phyloP scores from a whole-genome alignment of 2,888 invertebrate species.

The Thereva nobilitata region DNA sequence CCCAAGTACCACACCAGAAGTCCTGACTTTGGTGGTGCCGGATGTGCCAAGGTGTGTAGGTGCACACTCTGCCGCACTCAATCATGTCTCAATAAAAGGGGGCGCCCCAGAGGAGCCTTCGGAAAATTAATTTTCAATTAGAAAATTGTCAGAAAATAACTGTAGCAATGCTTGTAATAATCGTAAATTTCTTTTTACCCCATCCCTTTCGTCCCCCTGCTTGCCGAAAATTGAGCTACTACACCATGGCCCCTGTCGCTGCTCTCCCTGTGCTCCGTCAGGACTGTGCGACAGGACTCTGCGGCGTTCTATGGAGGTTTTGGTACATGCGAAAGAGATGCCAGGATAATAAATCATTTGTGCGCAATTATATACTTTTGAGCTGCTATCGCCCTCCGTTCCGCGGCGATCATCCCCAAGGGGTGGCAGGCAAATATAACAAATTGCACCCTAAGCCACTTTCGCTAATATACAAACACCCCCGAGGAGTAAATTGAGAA shows the following conservation, averaged over 20 bases:
- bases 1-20: constrained; percentile 3
- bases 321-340: constrained; percentile 23
- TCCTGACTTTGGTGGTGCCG: neutral
- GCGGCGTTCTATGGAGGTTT: constrained; percentile 9
- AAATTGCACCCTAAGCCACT: constrained; percentile 31
- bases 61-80: neutral
- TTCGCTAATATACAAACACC: constrained; percentile 30
- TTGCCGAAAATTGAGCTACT: neutral
- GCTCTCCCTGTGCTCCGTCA: neutral
- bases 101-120: constrained; percentile 3
- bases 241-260: neutral
- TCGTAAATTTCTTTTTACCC: constrained; percentile 21
- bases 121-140: constrained; percentile 32
- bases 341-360: constrained; percentile 31
- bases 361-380: constrained; percentile 24
- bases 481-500: constrained; percentile 3
- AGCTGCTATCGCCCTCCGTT: constrained; percentile 23
- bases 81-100: neutral
- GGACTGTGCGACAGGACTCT: neutral
- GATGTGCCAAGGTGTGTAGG: constrained; percentile 16
- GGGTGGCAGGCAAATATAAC: constrained; percentile 25
- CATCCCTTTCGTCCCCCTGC: neutral
- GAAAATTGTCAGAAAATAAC: constrained; percentile 30
- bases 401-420: constrained; percentile 25
- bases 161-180: constrained; percentile 21